A percentile compares a stretch with the other conserved stretches of the same genome.
Conservation (phyloP, 1,140 invertebrate genomes). For the Nephila pilipes region DNA sequence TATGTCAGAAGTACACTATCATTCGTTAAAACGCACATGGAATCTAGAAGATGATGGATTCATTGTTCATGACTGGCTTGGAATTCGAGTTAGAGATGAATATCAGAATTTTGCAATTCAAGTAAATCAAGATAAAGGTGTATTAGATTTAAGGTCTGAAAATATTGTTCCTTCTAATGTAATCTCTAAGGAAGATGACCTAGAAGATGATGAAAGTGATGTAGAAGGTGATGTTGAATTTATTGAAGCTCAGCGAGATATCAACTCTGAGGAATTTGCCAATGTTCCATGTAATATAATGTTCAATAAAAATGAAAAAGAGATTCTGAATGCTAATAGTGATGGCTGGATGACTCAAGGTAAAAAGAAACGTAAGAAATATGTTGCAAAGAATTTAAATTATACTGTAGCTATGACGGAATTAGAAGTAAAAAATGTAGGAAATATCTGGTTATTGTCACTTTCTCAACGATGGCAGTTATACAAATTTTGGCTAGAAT, state of each 20-base stretch:
- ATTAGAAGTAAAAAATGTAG: neutral
- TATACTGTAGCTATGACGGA: conserved; percentile 12
- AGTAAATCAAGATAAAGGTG: neutral
- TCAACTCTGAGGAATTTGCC: conserved; percentile 46
- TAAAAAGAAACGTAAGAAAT: neutral
- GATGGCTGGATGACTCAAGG: conserved; percentile 15
- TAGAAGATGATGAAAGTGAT: conserved; percentile 33
- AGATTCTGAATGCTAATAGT: neutral
- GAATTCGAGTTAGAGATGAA: neutral
- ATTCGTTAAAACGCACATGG: neutral
- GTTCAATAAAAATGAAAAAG: neutral
- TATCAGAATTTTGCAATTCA: neutral
- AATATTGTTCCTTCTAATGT: neutral
- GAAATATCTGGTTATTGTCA: conserved; percentile 38
- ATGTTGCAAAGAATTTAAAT: neutral
- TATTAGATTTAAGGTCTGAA: neutral
- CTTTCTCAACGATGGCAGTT: conserved; percentile 27
- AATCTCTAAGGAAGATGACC: neutral
- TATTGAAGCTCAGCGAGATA: conserved; percentile 35
- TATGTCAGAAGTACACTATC: neutral
- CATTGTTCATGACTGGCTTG: conserved; percentile 4
- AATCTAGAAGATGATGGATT: neutral
- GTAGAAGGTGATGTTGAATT: conserved; percentile 49
- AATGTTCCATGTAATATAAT: neutral
- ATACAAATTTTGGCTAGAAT: conserved; percentile 62